A percentile compares a stretch with the other conserved stretches of the same genome.
Conservation (phyloP, 2,888 invertebrate species). For the Saturnia japonica region DNA sequence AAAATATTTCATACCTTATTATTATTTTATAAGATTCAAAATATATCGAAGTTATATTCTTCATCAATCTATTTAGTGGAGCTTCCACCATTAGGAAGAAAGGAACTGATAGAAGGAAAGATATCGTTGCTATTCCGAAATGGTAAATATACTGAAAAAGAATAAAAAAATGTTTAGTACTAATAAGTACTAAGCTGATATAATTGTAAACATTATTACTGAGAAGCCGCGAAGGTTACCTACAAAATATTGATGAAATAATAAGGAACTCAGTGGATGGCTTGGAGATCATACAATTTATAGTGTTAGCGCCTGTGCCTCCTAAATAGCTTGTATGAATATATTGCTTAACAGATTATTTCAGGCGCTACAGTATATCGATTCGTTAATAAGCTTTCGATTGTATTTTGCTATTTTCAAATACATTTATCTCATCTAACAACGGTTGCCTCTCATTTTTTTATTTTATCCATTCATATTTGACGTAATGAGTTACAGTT, state of each 20-base stretch:
- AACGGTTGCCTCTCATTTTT: no score
- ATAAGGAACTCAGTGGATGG: not conserved
- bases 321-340: not conserved
- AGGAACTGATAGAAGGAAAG: slow-evolving; percentile 28
- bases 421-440: no score
- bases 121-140: slow-evolving; percentile 29
- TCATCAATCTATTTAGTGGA: slow-evolving; percentile 31
- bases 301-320: not conserved
- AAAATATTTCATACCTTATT: not conserved
- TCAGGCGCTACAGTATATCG: not conserved
- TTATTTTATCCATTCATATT: no score
- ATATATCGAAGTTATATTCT: slow-evolving; percentile 14
- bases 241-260: not conserved
- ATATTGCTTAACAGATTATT: not conserved
- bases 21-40: not conserved
- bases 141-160: slow-evolving; percentile 27
- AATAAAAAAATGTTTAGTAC: not conserved
- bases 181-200: not conserved
- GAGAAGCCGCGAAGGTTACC: not conserved
- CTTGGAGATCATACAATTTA: no score
- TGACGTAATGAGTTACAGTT: no score
- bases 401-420: no score
- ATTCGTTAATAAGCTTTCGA: not conserved
- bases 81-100: slow-evolving; percentile 36
- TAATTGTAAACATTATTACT: not conserved